phyloP scores from a whole-genome alignment of 2,113 vertebrate species.

The Gila orcuttii region DNA sequence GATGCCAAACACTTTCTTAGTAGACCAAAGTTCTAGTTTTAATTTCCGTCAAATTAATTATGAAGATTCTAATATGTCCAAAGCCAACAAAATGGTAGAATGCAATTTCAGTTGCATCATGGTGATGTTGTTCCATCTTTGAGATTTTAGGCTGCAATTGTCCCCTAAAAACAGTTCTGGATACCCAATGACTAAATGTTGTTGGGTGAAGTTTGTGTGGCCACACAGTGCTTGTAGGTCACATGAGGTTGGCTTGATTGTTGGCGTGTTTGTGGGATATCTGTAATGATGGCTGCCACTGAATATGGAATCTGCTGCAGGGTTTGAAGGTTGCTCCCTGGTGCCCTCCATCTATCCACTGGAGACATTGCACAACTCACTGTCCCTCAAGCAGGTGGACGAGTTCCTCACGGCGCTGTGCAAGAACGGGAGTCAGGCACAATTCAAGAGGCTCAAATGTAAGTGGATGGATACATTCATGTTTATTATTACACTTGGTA shows the following conservation, averaged over 20 bases:
- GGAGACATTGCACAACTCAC: slow-evolving; percentile 97
- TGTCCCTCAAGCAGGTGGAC: slow-evolving; percentile 94
- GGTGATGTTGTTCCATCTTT: not conserved
- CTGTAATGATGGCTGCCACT: not conserved
- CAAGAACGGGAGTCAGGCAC: slow-evolving; percentile 81
- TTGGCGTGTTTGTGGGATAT: not conserved
- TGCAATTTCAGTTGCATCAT: not conserved
- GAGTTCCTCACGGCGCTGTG: slow-evolving; percentile 89
- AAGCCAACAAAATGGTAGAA: not conserved
- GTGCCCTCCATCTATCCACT: slow-evolving; percentile 96
- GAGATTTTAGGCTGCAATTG: not conserved
- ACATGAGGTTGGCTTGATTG: slow-evolving; percentile 6
- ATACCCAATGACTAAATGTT: not conserved
- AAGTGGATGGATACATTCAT: slow-evolving; percentile 36
- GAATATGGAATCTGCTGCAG: slow-evolving; percentile 74
- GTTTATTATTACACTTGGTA: not conserved
- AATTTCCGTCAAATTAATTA: not conserved
- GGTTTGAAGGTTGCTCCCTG: slow-evolving; percentile 98
- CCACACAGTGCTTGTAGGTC: not conserved
- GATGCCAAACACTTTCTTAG: slow-evolving; percentile 1
- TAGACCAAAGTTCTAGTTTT: not conserved
- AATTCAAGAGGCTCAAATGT: slow-evolving; percentile 84
- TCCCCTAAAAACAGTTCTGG: not conserved
- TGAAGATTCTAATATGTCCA: not conserved
- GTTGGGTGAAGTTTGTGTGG: not conserved